phyloP scores from a whole-genome alignment of 2,113 vertebrate genomes.

The Apistogramma diplotaenia region DNA sequence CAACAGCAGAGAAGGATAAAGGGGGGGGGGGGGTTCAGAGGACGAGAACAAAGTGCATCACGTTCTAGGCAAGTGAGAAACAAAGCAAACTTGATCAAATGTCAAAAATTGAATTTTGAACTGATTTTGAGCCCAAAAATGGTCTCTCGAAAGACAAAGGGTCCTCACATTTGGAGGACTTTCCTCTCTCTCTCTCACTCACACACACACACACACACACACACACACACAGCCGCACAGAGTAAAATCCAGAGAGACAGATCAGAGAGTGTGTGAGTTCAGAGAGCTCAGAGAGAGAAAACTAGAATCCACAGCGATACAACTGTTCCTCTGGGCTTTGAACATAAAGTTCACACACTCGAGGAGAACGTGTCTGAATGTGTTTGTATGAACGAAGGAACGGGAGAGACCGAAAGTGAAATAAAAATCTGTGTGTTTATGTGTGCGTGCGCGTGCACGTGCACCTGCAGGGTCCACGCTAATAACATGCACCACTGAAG shows the following conservation, averaged over 20 bases:
- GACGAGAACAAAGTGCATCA: not conserved
- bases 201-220: not conserved
- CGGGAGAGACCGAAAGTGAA: not conserved
- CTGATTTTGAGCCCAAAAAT: not conserved
- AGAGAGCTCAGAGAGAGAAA: constrained; percentile 50
- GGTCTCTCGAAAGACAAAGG: not conserved
- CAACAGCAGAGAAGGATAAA: too few relatives aligned
- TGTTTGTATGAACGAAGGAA: constrained; percentile 18
- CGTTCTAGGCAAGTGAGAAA: not conserved
- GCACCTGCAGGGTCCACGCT: constrained; percentile 53
- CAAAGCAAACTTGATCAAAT: not conserved
- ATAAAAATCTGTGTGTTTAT: not conserved
- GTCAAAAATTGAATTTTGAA: not conserved
- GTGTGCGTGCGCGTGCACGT: not conserved
- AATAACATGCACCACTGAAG: constrained; percentile 59
- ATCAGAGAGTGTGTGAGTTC: constrained; percentile 50
- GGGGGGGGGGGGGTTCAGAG: too few relatives aligned
- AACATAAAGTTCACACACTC: constrained; percentile 58
- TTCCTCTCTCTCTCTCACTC: not conserved
- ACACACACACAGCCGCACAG: not conserved
- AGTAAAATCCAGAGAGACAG: constrained; percentile 49
- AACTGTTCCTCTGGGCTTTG: constrained; percentile 42
- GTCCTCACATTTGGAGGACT: not conserved
- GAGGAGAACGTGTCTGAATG: constrained; percentile 39
- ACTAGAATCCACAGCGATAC: constrained; percentile 44